These are phyloP conservation scores for Gyrodactylus bullatarudis DNA, from an alignment of 1,140 invertebrate species.

Conservation along the genomic window DNA sequence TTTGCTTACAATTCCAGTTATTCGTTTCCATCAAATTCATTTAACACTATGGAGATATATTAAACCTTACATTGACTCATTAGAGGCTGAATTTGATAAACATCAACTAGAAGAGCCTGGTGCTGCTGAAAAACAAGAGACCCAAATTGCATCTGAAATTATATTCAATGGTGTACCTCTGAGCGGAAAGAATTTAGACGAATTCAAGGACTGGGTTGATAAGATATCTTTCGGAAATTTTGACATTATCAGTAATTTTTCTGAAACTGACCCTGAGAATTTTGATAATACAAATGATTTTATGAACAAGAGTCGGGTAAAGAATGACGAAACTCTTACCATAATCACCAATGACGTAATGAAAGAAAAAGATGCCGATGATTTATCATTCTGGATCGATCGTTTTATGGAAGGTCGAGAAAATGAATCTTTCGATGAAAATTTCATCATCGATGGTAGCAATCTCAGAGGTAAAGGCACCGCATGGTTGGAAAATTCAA, in stretches of 20 bases:
- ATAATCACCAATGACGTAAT: background rate
- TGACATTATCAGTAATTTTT: too few species aligned
- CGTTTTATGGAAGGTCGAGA: background rate
- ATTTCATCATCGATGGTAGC: too few species aligned
- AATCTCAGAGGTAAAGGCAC: too few species aligned
- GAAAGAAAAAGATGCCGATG: too few species aligned
- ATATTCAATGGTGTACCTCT: background rate
- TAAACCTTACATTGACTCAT: background rate
- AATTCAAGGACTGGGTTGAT: background rate
- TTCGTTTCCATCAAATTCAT: background rate
- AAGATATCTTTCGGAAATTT: background rate
- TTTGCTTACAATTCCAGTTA: background rate
- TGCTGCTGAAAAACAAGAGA: background rate
- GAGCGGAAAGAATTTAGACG: background rate
- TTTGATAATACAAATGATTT: background rate
- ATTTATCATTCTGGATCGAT: background rate
- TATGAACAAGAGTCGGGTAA: background rate
- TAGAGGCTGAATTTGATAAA: background rate
- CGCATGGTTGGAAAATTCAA: too few species aligned
- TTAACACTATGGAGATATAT: background rate
- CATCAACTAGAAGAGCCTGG: background rate
- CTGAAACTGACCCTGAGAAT: background rate
- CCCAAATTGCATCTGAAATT: background rate
- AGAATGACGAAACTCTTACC: background rate
- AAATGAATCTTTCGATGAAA: too few species aligned